A percentile compares a stretch with the other conserved stretches of the same genome.
Evolutionary conservation across 2,888 invertebrate genomes (phyloP).

Genomic region (Noctua pronuba): DNA sequence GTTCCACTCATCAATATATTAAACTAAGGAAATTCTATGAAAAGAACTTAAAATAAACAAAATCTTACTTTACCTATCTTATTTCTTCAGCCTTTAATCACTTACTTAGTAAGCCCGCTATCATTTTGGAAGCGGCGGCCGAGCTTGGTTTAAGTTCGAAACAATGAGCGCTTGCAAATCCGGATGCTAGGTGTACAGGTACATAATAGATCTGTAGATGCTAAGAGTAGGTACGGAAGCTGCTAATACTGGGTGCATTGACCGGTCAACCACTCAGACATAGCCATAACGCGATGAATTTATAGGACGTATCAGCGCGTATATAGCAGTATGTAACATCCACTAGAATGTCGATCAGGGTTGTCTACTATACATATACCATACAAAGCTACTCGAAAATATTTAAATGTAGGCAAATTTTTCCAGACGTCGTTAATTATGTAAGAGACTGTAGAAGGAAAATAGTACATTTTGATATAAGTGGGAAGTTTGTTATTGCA

Average conservation of each 20-base stretch:
- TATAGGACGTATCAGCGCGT: slow-evolving; percentile 28
- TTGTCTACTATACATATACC: not conserved
- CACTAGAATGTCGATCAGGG: slow-evolving; percentile 3
- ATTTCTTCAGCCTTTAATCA: slow-evolving; percentile 33
- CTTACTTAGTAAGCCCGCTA: slow-evolving; percentile 32
- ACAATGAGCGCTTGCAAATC: slow-evolving; percentile 41
- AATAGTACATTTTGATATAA: not conserved
- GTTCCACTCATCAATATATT: not conserved
- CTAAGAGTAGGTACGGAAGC: slow-evolving; percentile 22
- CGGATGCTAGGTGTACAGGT: slow-evolving; percentile 14
- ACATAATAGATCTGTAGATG: slow-evolving; percentile 28
- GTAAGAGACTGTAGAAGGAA: not conserved
- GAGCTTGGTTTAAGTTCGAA: slow-evolving; percentile 40
- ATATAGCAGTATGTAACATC: slow-evolving; percentile 27
- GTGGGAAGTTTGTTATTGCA: too few species aligned
- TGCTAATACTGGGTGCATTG: slow-evolving; percentile 37
- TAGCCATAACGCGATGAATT: slow-evolving; percentile 49
- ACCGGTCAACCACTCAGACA: slow-evolving; percentile 37
- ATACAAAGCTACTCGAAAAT: slow-evolving; percentile 9
- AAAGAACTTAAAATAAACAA: slow-evolving; percentile 22
- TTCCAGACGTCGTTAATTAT: not conserved
- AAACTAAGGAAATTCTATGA: not conserved
- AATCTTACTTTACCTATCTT: slow-evolving; percentile 37
- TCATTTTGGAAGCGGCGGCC: slow-evolving; percentile 22
- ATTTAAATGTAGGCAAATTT: not conserved